Conservation (phyloP, 2,888 invertebrate genomes). For the Diarsia mendica region DNA sequence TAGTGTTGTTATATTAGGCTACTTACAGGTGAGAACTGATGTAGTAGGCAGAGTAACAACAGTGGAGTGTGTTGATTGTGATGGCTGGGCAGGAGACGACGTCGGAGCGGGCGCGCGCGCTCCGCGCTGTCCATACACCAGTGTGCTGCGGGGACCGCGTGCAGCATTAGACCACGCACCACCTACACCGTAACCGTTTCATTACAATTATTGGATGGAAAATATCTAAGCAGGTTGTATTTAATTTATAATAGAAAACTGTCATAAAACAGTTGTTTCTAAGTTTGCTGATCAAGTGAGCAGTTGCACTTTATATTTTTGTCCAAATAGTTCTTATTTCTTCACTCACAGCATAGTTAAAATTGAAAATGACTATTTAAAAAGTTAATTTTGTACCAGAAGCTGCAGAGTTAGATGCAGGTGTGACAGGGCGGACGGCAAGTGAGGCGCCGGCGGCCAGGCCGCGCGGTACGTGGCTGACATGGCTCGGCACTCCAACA, state of each 20-base stretch:
- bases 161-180: conserved; percentile 75
- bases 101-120: conserved; percentile 62
- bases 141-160: conserved; percentile 78
- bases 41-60: conserved; percentile 78
- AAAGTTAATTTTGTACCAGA: conserved; percentile 31
- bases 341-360: neutral
- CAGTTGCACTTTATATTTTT: neutral
- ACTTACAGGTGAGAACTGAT: conserved; percentile 82
- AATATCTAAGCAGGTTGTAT: neutral
- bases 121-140: conserved; percentile 81
- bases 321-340: neutral
- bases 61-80: conserved; percentile 71
- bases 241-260: neutral
- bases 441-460: conserved; percentile 94
- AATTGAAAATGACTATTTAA: neutral
- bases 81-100: conserved; percentile 57
- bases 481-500: conserved; percentile 82
- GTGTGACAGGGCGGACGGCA: conserved; percentile 92
- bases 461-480: conserved; percentile 90
- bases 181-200: conserved; percentile 12
- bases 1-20: neutral
- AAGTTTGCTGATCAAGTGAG: neutral
- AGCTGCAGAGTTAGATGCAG: conserved; percentile 79
- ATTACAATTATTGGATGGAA: neutral
- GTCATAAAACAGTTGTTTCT: neutral